Evolutionary conservation across 2,113 vertebrate genomes (phyloP).

Genomic region (Clarias magur): DNA sequence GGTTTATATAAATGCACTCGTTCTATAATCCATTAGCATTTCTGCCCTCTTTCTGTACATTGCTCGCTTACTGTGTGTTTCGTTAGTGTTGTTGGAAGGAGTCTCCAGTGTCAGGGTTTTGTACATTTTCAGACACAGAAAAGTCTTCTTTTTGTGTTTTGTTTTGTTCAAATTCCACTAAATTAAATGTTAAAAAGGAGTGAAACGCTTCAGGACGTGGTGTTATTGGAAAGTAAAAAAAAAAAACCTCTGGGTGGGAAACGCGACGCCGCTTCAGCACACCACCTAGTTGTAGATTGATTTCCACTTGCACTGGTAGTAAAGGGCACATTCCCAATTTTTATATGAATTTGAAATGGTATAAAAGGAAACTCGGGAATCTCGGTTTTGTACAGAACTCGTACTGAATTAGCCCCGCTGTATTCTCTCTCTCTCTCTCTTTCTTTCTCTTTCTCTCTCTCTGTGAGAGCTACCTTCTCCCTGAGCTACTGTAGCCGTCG

Average conservation of each 20-base stretch:
- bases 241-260: not conserved
- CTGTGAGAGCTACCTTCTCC: constrained; percentile 40
- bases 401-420: constrained; percentile 22
- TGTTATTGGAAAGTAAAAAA: not conserved
- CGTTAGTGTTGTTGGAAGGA: not conserved
- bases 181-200: not conserved
- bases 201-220: not conserved
- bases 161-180: not conserved
- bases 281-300: not conserved
- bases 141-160: not conserved
- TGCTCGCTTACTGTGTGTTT: not conserved
- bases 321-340: not conserved
- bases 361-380: not conserved
- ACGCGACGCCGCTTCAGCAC: not conserved
- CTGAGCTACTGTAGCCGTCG: constrained; percentile 50
- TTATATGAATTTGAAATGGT: not conserved
- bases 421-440: constrained; percentile 22
- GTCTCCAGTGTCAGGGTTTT: not conserved
- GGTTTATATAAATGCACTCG: not conserved
- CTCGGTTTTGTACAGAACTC: not conserved
- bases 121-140: not conserved
- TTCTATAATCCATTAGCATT: not conserved
- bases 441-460: constrained; percentile 22
- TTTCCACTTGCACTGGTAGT: not conserved
- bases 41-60: not conserved